These are phyloP conservation scores for Cyclophora albipunctata DNA, from an alignment of 2,888 invertebrate genomes.

Conservation along the genomic window DNA sequence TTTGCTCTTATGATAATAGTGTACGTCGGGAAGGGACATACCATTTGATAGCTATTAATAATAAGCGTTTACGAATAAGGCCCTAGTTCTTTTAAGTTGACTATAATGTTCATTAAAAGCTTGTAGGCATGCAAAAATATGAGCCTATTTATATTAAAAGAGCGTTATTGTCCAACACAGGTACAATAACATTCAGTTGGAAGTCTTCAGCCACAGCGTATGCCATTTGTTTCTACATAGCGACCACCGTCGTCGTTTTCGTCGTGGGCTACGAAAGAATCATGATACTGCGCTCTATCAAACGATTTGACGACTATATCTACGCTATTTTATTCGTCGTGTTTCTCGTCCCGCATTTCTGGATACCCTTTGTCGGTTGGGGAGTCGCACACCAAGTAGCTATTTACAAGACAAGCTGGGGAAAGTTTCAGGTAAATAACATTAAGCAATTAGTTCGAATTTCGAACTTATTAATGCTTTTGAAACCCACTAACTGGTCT, in stretches of 20 bases:
- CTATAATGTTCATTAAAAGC: no score
- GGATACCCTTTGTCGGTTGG: constrained; percentile 82
- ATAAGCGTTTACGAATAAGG: no score
- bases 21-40: no score
- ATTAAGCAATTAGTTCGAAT: no score
- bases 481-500: no score
- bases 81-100: no score
- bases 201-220: constrained; percentile 77
- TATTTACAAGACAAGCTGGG: constrained; percentile 81
- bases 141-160: no score
- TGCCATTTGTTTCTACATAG: constrained; percentile 78
- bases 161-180: constrained; percentile 23
- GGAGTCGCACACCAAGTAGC: constrained; percentile 81
- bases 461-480: no score
- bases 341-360: constrained; percentile 81
- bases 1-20: no score
- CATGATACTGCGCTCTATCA: constrained; percentile 75
- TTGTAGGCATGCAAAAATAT: no score
- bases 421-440: constrained; percentile 75
- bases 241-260: constrained; percentile 74
- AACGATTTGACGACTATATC: constrained; percentile 81
- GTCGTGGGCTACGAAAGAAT: constrained; percentile 78
- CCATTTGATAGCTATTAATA: no score
- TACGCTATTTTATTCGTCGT: constrained; percentile 80
- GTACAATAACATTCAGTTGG: constrained; percentile 79